A percentile compares a stretch with the other conserved stretches of the same genome.
phyloP scores from a whole-genome alignment of 2,888 invertebrate species.

The Netelia fuscicornis region DNA sequence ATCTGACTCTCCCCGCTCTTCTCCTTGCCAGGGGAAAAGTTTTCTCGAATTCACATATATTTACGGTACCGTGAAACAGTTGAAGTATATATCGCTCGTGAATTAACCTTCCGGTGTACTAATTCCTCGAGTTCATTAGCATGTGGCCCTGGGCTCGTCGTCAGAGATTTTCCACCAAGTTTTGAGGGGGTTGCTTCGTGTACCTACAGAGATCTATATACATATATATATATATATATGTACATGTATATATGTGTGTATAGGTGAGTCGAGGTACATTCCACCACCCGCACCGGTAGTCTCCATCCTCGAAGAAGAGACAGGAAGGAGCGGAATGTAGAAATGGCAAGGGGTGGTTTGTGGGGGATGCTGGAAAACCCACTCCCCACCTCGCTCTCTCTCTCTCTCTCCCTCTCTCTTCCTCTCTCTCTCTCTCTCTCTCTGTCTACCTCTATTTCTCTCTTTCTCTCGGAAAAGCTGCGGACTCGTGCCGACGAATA shows the following conservation, averaged over 20 bases:
- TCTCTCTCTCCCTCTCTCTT: neutral
- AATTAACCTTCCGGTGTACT: conserved; percentile 68
- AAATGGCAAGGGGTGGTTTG: conserved; percentile 40
- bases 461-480: conserved; percentile 17
- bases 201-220: conserved; percentile 4
- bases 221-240: neutral
- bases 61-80: neutral
- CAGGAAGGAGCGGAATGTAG: conserved; percentile 57
- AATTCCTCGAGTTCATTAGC: conserved; percentile 74
- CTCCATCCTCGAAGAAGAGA: conserved; percentile 46
- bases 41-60: conserved; percentile 6
- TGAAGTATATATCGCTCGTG: conserved; percentile 39
- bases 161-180: conserved; percentile 70
- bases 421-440: too few relatives aligned
- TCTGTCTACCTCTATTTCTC: too few relatives aligned
- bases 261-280: conserved; percentile 35
- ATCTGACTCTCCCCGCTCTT: too few relatives aligned
- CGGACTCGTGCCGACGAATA: conserved; percentile 70
- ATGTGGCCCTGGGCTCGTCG: conserved; percentile 67
- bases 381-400: neutral
- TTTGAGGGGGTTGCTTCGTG: conserved; percentile 50
- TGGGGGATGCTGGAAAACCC: conserved; percentile 39
- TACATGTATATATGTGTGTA: neutral
- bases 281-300: conserved; percentile 50
- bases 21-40: neutral